Evolutionary conservation across 2,797 vertebrate genomes (phyloP).

Genomic region (Etheostoma perlongum): DNA sequence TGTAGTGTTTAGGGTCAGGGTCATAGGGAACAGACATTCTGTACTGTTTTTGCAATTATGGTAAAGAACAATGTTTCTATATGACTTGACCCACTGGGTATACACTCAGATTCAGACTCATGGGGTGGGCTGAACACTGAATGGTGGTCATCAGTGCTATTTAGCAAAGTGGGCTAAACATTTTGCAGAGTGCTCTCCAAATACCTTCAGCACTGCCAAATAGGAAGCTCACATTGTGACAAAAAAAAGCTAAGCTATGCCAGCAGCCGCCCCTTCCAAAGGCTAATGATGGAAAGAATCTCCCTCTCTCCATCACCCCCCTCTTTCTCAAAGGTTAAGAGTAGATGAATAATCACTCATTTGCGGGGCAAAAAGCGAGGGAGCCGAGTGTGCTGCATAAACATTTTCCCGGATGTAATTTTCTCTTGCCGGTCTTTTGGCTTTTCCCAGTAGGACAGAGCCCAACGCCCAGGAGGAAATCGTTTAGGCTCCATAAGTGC

Average conservation of each 20-base stretch:
- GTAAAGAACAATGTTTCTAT: conserved; percentile 34
- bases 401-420: conserved; percentile 99
- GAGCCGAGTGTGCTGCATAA: conserved; percentile 91
- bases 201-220: conserved; percentile 64
- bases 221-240: conserved; percentile 75
- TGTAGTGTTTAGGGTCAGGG: not conserved
- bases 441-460: conserved; percentile 91
- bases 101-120: conserved; percentile 26
- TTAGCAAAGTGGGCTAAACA: conserved; percentile 28
- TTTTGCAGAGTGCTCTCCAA: conserved; percentile 63
- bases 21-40: not conserved
- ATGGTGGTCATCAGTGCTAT: conserved; percentile 2
- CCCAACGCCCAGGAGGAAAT: conserved; percentile 99
- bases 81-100: conserved; percentile 26
- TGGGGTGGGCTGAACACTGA: conserved; percentile 25
- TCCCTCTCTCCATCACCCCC: conserved; percentile 46
- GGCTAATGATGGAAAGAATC: conserved; percentile 89
- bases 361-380: conserved; percentile 84
- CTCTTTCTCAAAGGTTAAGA: conserved; percentile 72
- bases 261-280: conserved; percentile 73
- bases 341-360: conserved; percentile 97
- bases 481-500: conserved; percentile 99
- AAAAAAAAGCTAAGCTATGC: conserved; percentile 70
- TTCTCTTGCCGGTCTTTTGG: conserved; percentile 92
- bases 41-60: conserved; percentile 6